Evolutionary conservation across 2,113 vertebrate genomes (phyloP), one percentile per base, ranked within the genome.

Genomic region (Rousettus leschenaultii): DNA sequence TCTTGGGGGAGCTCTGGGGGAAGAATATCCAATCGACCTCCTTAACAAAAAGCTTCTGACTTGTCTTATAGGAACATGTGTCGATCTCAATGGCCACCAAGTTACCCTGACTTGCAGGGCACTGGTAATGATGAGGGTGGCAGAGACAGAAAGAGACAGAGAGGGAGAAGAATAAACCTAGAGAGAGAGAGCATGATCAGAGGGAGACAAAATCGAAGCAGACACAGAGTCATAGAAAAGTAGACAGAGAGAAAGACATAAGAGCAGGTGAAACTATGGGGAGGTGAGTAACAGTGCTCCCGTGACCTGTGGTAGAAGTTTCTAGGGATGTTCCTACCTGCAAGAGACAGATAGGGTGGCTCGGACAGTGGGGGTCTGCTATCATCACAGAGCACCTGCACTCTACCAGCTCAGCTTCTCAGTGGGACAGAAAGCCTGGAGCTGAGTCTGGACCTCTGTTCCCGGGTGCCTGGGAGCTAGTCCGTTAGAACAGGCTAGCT

Each of bases 211-310:
- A 70, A 40, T 22, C 43, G 73, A 91, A 83, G 78, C 48, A 61
- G 14, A n/a, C 22, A 86, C 5, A 79, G 55, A 53, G 19, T 57
- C 16, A 97, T 86, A 97, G 97, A 94, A 85, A 95, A 86, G 18
- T 13, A 98, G 97, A 97, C 98, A 98, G 5, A 10, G 59, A 22
- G 96, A 97, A 7, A 35, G 59, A n/a, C 10, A 18, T 1, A 10
- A 6, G 53, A 26, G 7, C 33, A 77, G 28, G 35, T 96, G 97
- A 97, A 95, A 89, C 91, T 83, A 8, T 51, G 97, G 97, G 97
- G 98, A 98, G 98, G 98, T 98, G 98, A 98, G 98, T 98, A 98
- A 98, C 98, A 98, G 35, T 55, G 98, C 16, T 98, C 98, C 98
- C 97, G 88, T 97, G 98, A 97, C 92, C 95, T 92, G 87, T 96